Conservation (phyloP, 2,113 vertebrate species). For the Echinops telfairi region DNA sequence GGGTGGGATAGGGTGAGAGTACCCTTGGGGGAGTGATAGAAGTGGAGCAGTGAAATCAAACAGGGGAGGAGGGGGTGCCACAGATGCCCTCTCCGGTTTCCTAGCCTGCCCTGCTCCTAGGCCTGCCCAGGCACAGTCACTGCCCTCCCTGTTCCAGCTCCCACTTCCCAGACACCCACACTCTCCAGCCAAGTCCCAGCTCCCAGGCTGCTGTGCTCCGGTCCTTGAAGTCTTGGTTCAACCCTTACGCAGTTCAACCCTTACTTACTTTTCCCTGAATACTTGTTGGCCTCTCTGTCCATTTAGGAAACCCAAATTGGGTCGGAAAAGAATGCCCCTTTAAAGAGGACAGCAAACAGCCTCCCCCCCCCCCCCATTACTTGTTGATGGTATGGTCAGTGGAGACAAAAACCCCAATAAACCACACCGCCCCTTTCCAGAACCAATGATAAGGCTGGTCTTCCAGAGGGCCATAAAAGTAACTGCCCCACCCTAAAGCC, state of each 20-base stretch:
- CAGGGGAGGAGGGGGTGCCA: neutral
- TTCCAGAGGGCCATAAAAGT: neutral
- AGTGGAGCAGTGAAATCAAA: neutral
- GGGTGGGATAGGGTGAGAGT: too few relatives aligned
- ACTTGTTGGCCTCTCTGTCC: conserved; percentile 32
- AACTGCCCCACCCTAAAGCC: neutral
- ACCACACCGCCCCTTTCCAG: conserved; percentile 32
- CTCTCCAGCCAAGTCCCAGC: neutral
- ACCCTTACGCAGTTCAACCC: too few relatives aligned
- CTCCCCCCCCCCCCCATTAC: neutral
- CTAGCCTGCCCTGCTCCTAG: neutral
- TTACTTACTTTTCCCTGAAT: conserved; percentile 32
- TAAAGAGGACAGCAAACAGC: conserved; percentile 50
- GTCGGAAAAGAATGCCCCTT: conserved; percentile 55
- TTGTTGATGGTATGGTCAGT: conserved; percentile 45
- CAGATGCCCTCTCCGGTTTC: neutral
- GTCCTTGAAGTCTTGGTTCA: conserved; percentile 47
- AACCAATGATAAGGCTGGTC: conserved; percentile 41
- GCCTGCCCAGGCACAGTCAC: neutral
- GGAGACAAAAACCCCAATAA: neutral
- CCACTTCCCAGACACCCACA: neutral
- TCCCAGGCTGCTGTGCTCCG: neutral
- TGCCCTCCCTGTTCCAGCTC: neutral
- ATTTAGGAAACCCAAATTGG: conserved; percentile 50
- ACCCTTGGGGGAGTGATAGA: neutral